Evolutionary conservation across 2,888 invertebrate genomes (phyloP), one percentile per base, ranked within the genome.

Genomic region (Apoda limacodes): DNA sequence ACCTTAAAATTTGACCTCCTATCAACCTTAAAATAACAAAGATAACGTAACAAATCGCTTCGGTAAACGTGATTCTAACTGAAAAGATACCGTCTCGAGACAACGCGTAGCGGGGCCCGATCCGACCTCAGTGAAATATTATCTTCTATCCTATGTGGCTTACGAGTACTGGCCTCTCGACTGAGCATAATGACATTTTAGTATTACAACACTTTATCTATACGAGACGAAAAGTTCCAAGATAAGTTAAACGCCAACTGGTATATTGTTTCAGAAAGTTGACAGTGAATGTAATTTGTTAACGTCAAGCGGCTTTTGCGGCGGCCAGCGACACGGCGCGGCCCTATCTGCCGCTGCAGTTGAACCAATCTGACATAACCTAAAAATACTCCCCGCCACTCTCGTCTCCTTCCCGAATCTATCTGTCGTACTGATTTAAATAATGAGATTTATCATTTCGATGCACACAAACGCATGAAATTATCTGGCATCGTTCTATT

Each of bases 181-280:
- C 63, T 50, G 58, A 66, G 63, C 69, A 67, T 74, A 76, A 78
- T 78, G 76, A 75, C 75, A 75, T 75, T 78, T 78, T 74, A 75
- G 74, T 76, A 71, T 68, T 76, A 76, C 72, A 76, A 71, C 72
- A 67, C 63, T 70, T 72, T 78, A 78, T 78, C 75, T 72, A 68
- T 60, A 64, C 60, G 61, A 67, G 67, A 71, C 71, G 70, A 76
- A 74, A 76, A 75, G 65, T 71, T 56, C 55, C 48, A 46, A 78
- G 78, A 76, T 78, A 76, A 75, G 61, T 71, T 75, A 76, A 78
- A 76, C 78, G 71, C 66, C 69, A 67, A 69, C 68, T 66, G 65
- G 71, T 75, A 74, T 75, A 78, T 78, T 76, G 78, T 78, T 76
- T 78, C 74, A 70, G 60, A 71, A 66, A 68, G 67, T 62, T 68